Percentiles rank a stretch among this genome's conserved stretches.
Evolutionary conservation across 1,140 invertebrate genomes (phyloP).

Genomic region (Ladona fulva): DNA sequence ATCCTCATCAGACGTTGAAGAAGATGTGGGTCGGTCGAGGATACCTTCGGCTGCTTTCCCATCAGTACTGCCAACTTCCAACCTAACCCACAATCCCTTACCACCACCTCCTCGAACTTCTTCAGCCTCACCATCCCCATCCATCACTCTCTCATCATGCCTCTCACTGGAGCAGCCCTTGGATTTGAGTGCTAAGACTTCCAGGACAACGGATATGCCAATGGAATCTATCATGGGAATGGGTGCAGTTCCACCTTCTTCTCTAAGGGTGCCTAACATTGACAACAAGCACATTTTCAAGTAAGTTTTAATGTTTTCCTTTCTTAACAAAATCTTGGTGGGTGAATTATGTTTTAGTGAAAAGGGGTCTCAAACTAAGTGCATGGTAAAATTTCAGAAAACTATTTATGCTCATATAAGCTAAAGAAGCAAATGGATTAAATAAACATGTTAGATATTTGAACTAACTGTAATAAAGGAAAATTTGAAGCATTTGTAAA

Average conservation of each 20-base stretch:
- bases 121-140: conserved; percentile 17
- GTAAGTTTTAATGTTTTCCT: conserved; percentile 39
- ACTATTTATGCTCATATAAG: no score
- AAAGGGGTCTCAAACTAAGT: no score
- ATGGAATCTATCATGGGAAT: neutral
- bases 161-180: conserved; percentile 27
- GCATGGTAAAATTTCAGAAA: no score
- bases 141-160: conserved; percentile 13
- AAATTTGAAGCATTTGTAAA: no score
- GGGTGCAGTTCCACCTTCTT: conserved; percentile 6
- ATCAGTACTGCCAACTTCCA: conserved; percentile 18
- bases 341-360: no score
- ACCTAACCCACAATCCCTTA: conserved; percentile 17
- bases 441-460: no score
- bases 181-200: conserved; percentile 29
- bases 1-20: neutral
- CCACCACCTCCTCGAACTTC: conserved; percentile 1
- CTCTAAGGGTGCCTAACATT: conserved; percentile 31
- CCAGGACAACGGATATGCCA: neutral
- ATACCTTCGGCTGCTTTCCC: conserved; percentile 16
- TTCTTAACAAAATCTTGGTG: no score
- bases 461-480: no score
- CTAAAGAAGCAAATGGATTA: no score
- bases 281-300: conserved; percentile 59
- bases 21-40: neutral